Evolutionary conservation across 2,888 invertebrate species (phyloP).

Genomic region (Ligdia adustata): DNA sequence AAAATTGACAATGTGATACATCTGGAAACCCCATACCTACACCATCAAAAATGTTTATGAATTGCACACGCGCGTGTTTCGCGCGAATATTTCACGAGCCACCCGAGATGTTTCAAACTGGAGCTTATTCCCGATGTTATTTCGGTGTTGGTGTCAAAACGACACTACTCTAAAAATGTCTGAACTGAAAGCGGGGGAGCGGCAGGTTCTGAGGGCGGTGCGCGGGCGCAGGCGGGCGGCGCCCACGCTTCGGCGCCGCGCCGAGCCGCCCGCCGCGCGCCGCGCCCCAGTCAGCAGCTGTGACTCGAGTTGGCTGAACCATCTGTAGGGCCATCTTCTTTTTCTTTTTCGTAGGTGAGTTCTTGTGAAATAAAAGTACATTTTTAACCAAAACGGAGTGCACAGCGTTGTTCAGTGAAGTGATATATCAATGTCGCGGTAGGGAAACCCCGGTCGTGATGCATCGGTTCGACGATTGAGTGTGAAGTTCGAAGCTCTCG

Average conservation of each 20-base stretch:
- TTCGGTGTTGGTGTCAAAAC: conserved; percentile 83
- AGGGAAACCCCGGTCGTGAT: conserved; percentile 46
- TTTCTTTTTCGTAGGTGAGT: conserved; percentile 81
- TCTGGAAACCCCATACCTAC: no score
- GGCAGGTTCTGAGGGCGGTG: conserved; percentile 40
- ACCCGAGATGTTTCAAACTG: conserved; percentile 53
- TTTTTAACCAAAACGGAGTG: conserved; percentile 34
- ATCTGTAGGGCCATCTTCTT: conserved; percentile 82
- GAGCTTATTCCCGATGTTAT: conserved; percentile 74
- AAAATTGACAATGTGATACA: no score
- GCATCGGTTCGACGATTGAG: conserved; percentile 44
- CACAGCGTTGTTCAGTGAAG: conserved; percentile 63
- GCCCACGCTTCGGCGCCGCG: conserved; percentile 70
- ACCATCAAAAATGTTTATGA: conserved; percentile 12
- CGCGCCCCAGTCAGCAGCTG: conserved; percentile 80
- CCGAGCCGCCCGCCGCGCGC: conserved; percentile 81
- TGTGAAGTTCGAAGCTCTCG: conserved; percentile 26
- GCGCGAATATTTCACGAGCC: conserved; percentile 54
- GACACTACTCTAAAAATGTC: conserved; percentile 82
- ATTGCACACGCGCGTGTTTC: conserved; percentile 42
- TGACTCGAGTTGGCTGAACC: conserved; percentile 87
- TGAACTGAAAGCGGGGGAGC: conserved; percentile 50
- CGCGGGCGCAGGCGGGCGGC: conserved; percentile 48
- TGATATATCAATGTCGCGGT: conserved; percentile 58
- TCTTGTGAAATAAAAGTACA: conserved; percentile 56